These are phyloP conservation scores for Sisyra nigra DNA, from an alignment of 2,888 invertebrate genomes.

Conservation along the genomic window DNA sequence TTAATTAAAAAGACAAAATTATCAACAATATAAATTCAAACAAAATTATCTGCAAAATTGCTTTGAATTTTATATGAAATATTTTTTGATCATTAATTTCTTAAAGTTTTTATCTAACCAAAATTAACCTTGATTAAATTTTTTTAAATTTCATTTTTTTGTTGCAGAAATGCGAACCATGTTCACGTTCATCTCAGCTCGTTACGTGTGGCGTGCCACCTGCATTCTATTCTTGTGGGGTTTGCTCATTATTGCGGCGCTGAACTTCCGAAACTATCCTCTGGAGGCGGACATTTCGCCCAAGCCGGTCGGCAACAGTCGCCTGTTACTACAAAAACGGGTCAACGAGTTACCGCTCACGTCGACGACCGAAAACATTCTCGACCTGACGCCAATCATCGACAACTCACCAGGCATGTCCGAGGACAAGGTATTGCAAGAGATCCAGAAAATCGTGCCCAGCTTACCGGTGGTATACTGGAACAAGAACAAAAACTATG, in stretches of 20 bases:
- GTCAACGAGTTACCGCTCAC: constrained; percentile 19
- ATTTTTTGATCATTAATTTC: no score
- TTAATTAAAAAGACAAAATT: no score
- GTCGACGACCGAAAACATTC: constrained; percentile 25
- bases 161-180: neutral
- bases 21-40: no score
- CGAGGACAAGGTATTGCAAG: constrained; percentile 60
- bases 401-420: constrained; percentile 41
- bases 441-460: constrained; percentile 64
- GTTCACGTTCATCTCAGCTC: constrained; percentile 1
- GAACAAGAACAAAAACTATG: constrained; percentile 66
- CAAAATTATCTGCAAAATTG: no score
- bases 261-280: constrained; percentile 25
- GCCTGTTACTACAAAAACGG: constrained; percentile 34
- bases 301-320: constrained; percentile 23
- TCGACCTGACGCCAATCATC: constrained; percentile 37
- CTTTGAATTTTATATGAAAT: no score
- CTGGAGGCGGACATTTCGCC: constrained; percentile 23
- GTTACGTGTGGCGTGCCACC: constrained; percentile 3
- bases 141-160: no score
- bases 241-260: constrained; percentile 17
- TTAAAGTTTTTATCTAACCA: no score
- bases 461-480: constrained; percentile 75
- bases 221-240: constrained; percentile 5
- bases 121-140: no score